Evolutionary conservation across 2,888 invertebrate species (phyloP).

Genomic region (Melinaea menophilus): DNA sequence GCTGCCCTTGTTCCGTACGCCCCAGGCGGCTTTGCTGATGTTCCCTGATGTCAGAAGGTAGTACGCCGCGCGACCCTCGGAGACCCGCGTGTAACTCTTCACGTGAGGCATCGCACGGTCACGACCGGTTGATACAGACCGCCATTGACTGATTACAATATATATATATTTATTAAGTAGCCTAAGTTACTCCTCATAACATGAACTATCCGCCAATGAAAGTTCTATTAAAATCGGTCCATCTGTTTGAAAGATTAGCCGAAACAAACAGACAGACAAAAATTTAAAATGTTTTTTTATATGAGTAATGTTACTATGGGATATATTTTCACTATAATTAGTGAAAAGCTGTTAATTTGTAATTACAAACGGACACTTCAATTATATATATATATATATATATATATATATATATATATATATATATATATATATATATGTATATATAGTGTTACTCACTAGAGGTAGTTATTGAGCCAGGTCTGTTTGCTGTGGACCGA

Average conservation of each 20-base stretch:
- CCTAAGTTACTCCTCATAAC: neutral
- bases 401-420: neutral
- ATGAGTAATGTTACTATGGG: too few relatives aligned
- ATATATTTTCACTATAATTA: too few relatives aligned
- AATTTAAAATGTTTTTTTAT: too few relatives aligned
- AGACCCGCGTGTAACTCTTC: constrained; percentile 90
- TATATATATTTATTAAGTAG: neutral
- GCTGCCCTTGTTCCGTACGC: constrained; percentile 80
- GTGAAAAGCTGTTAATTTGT: too few relatives aligned
- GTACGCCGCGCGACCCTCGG: constrained; percentile 86
- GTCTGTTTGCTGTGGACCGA: constrained; percentile 87
- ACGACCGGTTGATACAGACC: constrained; percentile 82
- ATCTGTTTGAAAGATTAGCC: neutral
- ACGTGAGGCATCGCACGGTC: constrained; percentile 96
- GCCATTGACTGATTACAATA: constrained; percentile 86
- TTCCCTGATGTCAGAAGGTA: constrained; percentile 95
- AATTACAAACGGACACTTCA: too few relatives aligned
- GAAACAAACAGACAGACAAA: neutral
- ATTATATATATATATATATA: too few relatives aligned
- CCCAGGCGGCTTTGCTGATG: constrained; percentile 99
- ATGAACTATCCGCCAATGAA: neutral
- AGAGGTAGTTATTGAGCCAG: constrained; percentile 87
- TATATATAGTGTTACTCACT: constrained; percentile 74
- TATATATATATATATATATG: too few relatives aligned
- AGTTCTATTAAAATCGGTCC: neutral